Conservation (phyloP, 2,797 vertebrate genomes). For the Rhincodon typus region DNA sequence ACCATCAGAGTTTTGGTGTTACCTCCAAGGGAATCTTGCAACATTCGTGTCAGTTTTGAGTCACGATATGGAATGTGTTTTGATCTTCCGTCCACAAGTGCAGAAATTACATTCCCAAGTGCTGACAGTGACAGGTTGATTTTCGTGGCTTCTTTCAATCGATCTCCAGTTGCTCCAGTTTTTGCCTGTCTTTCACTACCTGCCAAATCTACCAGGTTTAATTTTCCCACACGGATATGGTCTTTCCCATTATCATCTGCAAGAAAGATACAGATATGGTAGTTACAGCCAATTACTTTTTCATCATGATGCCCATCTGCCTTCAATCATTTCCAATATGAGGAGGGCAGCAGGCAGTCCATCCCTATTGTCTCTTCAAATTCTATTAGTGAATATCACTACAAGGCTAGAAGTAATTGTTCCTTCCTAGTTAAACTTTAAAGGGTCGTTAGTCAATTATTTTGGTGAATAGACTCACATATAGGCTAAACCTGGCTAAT, state of each 20-base stretch:
- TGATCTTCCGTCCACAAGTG: slow-evolving; percentile 72
- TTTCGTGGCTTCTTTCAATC: slow-evolving; percentile 80
- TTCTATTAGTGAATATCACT: not conserved
- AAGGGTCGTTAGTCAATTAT: not conserved
- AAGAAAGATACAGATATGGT: not conserved
- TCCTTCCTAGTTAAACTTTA: not conserved
- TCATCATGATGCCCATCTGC: not conserved
- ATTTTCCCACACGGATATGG: slow-evolving; percentile 75
- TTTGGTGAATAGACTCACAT: not conserved
- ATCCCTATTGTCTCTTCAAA: not conserved
- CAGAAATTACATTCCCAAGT: slow-evolving; percentile 80
- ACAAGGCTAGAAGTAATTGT: not conserved
- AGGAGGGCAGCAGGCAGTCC: not conserved
- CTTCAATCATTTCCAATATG: not conserved
- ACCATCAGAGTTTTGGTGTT: slow-evolving; percentile 85
- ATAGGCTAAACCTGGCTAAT: not conserved
- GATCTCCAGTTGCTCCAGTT: slow-evolving; percentile 74
- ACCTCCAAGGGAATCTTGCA: slow-evolving; percentile 84
- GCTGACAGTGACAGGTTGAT: slow-evolving; percentile 85
- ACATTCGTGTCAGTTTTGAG: slow-evolving; percentile 80
- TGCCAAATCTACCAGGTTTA: slow-evolving; percentile 82
- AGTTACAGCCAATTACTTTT: not conserved
- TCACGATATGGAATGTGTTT: slow-evolving; percentile 78
- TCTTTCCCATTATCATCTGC: slow-evolving; percentile 63
- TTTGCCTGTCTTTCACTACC: slow-evolving; percentile 89